These are phyloP conservation scores for Platerodrilus igneus DNA, from an alignment of 2,888 invertebrate species.

Conservation along the genomic window DNA sequence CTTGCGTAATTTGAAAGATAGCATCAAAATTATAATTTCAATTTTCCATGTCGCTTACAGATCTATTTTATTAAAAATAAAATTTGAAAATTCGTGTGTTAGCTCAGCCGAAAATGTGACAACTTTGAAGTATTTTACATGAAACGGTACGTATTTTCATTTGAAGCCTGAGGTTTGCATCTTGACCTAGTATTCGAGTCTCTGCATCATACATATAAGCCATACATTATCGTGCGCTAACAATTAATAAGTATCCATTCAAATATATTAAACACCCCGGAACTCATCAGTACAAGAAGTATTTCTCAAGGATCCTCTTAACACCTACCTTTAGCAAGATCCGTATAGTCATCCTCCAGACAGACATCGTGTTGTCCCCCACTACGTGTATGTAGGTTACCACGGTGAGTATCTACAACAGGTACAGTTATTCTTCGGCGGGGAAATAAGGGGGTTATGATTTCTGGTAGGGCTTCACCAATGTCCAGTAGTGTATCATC, in stretches of 20 bases:
- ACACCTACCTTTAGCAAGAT: conserved; percentile 33
- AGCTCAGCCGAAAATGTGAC: too few relatives aligned
- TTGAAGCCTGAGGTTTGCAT: conserved; percentile 11
- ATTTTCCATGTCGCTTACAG: too few relatives aligned
- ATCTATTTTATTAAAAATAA: too few relatives aligned
- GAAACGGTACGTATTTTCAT: too few relatives aligned
- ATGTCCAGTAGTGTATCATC: conserved; percentile 43
- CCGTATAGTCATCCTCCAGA: conserved; percentile 40
- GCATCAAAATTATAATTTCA: too few relatives aligned
- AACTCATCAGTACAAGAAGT: too few relatives aligned
- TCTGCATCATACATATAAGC: conserved; percentile 5
- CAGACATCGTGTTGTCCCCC: conserved; percentile 37
- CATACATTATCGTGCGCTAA: background rate
- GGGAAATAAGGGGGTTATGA: conserved; percentile 33
- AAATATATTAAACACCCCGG: too few relatives aligned
- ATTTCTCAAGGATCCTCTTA: conserved; percentile 19
- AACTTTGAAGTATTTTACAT: too few relatives aligned
- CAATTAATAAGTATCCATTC: conserved; percentile 1
- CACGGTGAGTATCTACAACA: conserved; percentile 46
- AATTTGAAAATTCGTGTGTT: too few relatives aligned
- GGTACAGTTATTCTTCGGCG: conserved; percentile 46
- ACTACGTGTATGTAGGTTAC: conserved; percentile 45
- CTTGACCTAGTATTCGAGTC: conserved; percentile 8
- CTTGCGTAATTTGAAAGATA: too few relatives aligned
- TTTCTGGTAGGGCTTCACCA: conserved; percentile 41